Evolutionary conservation across 53 echinoderm and acorn worm genomes (phyloP).

Genomic region (Crossaster papposus): DNA sequence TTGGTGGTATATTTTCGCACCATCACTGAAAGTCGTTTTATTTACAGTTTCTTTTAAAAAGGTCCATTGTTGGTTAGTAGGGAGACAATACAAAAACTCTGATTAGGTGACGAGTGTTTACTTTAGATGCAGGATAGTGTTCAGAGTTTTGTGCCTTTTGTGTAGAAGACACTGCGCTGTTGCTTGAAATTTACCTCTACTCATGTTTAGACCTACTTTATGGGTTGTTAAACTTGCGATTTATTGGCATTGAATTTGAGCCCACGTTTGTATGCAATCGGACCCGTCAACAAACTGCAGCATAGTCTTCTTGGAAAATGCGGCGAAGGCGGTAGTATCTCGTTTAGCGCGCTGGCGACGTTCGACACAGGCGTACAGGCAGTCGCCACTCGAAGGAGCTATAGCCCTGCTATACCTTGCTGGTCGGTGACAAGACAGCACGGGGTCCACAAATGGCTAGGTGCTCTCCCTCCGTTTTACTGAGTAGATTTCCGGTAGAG

Average conservation of each 20-base stretch:
- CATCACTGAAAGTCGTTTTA: no score
- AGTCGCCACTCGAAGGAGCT: background rate
- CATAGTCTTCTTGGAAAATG: background rate
- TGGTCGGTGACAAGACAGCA: background rate
- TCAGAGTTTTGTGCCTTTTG: no score
- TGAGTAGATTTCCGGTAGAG: conserved; percentile 27
- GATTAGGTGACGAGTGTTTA: no score
- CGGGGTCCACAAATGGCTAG: background rate
- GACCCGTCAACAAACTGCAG: background rate
- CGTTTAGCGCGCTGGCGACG: background rate
- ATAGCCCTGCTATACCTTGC: background rate
- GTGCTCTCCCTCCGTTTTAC: background rate
- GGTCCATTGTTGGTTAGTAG: no score
- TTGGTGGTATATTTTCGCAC: no score
- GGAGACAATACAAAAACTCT: no score
- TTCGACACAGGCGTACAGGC: background rate
- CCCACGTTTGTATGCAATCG: background rate
- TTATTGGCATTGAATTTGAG: background rate
- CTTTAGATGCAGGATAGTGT: no score
- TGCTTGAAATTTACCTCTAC: background rate
- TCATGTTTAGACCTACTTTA: background rate
- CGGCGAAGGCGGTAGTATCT: background rate
- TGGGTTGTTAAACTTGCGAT: background rate
- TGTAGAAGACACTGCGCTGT: background rate
- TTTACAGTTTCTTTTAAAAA: no score